Conservation (phyloP, 2,888 invertebrate genomes). For the Lampropteryx suffumata region DNA sequence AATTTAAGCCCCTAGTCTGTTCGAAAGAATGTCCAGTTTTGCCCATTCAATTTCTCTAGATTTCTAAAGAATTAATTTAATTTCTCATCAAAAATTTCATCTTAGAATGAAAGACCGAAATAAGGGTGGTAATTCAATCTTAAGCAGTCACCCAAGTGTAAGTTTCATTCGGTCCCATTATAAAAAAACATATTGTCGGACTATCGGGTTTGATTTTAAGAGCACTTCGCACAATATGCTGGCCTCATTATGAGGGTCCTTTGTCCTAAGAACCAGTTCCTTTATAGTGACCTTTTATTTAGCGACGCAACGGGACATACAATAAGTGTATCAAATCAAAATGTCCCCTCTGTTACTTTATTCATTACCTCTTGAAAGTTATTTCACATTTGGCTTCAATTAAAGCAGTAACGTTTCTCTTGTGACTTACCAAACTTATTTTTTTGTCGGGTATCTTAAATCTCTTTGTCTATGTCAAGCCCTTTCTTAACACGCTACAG, state of each 20-base stretch:
- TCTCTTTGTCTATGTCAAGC: conserved; percentile 20
- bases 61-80: conserved; percentile 5
- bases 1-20: not conserved
- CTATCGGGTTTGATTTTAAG: conserved; percentile 66
- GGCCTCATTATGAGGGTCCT: conserved; percentile 80
- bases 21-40: not conserved
- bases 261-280: conserved; percentile 81
- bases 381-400: conserved; percentile 59
- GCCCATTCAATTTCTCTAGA: not conserved
- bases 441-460: conserved; percentile 16
- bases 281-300: conserved; percentile 65
- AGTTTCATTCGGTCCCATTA: conserved; percentile 52
- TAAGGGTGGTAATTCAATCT: conserved; percentile 38
- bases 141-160: conserved; percentile 42
- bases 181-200: conserved; percentile 73
- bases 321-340: conserved; percentile 80
- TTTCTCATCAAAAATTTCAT: conserved; percentile 6
- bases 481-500: not conserved
- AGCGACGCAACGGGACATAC: conserved; percentile 68
- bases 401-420: conserved; percentile 28
- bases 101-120: conserved; percentile 13
- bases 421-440: conserved; percentile 11
- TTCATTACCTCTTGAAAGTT: conserved; percentile 69
- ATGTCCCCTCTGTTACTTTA: conserved; percentile 71
- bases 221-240: conserved; percentile 77